Base-by-base conservation (phyloP, 35 echinoderm and acorn worm species). In the Nesometra sesokonis region DNA sequence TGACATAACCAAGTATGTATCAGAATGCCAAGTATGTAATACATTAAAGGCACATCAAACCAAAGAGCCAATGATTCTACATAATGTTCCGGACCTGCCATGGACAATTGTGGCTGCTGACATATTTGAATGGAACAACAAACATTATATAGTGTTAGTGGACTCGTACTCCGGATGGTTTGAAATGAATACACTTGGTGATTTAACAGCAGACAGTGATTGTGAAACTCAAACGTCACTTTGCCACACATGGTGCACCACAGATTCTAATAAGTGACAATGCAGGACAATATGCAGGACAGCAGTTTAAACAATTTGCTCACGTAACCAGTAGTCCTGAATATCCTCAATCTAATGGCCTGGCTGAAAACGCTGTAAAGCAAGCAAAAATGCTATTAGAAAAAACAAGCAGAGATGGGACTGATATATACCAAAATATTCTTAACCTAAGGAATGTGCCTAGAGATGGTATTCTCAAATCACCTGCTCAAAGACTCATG, bases 81-180 rank as follows among this genome's bases (percentile, higher is more conserved):
- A 93, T 35, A 32, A 76, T 30, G 36, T 89, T 5, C 90, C 90
- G n/a, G 81, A 40, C 11, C 77, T 85, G 0, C 93, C 89, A 29
- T 91, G 86, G 89, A 23, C 83, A 19, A 80, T 43, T 4, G 40
- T 89, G 9, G 93, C 86, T 17, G 35, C 76, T 35, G 93, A 95
- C 33, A 23, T 91, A 8, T 95, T 95, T 83, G 39, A 89, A 31
- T 88, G 86, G 79, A 91, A 91, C 33, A 32, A 35, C 21, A 40
- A 19, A 31, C 35, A 91, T 17, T 95, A 95, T 57, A 36, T 91
- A 8, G 86, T 86, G 11, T 21, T 88, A 17, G 86, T 86, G 0
- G 93, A 95, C 38, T 91, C 77, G 9, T 95, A 86, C 30, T 95
- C 89, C 0, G 77, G 82, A 32, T 95, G 81, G 47, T 94, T 90